These are phyloP conservation scores for Rhagonycha lutea DNA, from an alignment of 2,888 invertebrate genomes.

Conservation along the genomic window DNA sequence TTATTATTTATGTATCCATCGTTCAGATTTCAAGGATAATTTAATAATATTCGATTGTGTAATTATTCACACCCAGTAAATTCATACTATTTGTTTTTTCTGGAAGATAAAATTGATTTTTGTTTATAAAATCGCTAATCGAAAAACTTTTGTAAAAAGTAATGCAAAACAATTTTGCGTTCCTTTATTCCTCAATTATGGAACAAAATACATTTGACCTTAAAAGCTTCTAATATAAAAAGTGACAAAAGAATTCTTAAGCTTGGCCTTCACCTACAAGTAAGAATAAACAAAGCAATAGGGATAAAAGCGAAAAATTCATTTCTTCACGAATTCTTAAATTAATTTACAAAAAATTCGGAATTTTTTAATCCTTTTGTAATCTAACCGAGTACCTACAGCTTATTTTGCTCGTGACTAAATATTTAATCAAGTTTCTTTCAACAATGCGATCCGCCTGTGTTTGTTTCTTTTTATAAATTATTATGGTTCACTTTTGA, in stretches of 20 bases:
- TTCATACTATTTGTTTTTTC: neutral
- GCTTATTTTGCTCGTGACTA: too few species aligned
- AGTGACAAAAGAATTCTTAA: neutral
- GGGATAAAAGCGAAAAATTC: neutral
- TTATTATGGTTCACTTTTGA: too few species aligned
- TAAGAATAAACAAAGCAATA: neutral
- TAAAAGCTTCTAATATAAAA: neutral
- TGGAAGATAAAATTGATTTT: neutral
- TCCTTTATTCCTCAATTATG: neutral
- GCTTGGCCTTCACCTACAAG: neutral
- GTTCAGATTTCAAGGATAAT: neutral
- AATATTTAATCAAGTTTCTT: too few species aligned
- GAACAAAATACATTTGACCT: neutral
- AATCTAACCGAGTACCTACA: too few species aligned
- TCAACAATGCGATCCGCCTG: too few species aligned
- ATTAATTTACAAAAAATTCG: too few species aligned
- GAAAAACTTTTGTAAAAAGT: too few species aligned
- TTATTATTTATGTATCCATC: neutral
- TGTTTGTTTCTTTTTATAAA: too few species aligned
- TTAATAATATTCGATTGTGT: neutral
- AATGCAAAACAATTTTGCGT: neutral
- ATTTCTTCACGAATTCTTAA: too few species aligned
- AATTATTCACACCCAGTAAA: neutral
- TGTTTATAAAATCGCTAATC: neutral
- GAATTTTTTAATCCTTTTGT: too few species aligned